Percentiles rank a stretch among this genome's conserved stretches.
Conservation (phyloP, 1,140 invertebrate genomes). For the Saxidomus purpurata region DNA sequence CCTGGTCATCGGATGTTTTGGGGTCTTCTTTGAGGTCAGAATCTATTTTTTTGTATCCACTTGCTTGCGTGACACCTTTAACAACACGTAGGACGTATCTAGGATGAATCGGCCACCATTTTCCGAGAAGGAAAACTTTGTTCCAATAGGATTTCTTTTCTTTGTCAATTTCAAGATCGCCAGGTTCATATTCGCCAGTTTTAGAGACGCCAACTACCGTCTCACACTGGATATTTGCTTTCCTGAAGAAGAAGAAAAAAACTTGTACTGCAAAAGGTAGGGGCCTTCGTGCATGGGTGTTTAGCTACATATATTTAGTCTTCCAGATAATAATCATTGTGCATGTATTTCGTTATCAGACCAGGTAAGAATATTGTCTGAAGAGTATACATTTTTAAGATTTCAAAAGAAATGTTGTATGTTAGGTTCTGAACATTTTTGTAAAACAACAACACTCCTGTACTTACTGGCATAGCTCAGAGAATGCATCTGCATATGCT, state of each 20-base stretch:
- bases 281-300: too few species aligned
- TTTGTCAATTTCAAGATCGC: slow-evolving; percentile 37
- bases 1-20: neutral
- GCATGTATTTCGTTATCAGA: too few species aligned
- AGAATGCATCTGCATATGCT: slow-evolving; percentile 30
- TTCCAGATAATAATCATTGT: neutral
- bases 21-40: neutral
- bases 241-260: neutral
- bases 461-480: slow-evolving; percentile 29
- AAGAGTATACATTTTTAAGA: too few species aligned
- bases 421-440: too few species aligned
- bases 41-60: neutral
- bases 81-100: slow-evolving; percentile 7
- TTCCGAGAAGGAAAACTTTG: slow-evolving; percentile 29
- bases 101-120: slow-evolving; percentile 51
- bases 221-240: slow-evolving; percentile 40
- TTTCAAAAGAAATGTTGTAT: too few species aligned
- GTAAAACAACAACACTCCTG: too few species aligned
- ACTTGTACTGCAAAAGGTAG: too few species aligned
- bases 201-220: slow-evolving; percentile 11
- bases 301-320: too few species aligned
- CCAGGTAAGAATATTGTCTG: too few species aligned
- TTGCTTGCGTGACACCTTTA: neutral
- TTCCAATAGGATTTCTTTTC: slow-evolving; percentile 31
- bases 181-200: slow-evolving; percentile 44